Percentiles rank a stretch among this genome's conserved stretches.
Evolutionary conservation across 2,113 vertebrate species (phyloP).

Genomic region (Antechinus stuartii): DNA sequence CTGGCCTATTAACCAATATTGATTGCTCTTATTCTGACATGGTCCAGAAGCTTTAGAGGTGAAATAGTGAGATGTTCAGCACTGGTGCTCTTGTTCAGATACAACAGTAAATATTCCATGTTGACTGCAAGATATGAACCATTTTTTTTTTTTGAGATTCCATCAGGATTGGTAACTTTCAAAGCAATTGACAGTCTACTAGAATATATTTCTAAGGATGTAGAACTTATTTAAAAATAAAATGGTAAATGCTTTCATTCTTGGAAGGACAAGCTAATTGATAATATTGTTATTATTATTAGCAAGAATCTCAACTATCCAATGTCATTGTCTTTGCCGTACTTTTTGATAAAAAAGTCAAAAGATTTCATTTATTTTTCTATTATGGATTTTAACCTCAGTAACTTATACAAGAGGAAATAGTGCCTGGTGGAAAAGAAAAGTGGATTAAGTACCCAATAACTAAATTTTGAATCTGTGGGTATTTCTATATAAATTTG

Average conservation of each 20-base stretch:
- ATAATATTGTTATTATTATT: not conserved
- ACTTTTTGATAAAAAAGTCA: not conserved
- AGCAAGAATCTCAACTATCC: not conserved
- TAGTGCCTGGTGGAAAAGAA: not conserved
- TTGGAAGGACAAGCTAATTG: not conserved
- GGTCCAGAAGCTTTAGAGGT: slow-evolving; percentile 78
- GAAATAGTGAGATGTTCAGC: slow-evolving; percentile 71
- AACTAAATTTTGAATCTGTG: not conserved
- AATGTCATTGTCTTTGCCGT: not conserved
- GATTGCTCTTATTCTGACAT: slow-evolving; percentile 81
- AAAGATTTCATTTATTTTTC: not conserved
- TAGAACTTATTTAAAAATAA: not conserved
- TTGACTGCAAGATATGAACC: not conserved
- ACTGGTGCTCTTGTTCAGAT: slow-evolving; percentile 58
- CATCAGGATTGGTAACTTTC: not conserved
- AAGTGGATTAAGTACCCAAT: not conserved
- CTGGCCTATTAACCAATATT: slow-evolving; percentile 85
- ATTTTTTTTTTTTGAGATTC: slow-evolving; percentile 14
- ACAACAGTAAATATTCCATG: slow-evolving; percentile 56
- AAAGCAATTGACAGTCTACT: slow-evolving; percentile 8
- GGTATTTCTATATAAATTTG: not conserved
- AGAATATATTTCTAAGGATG: not conserved
- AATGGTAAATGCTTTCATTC: not conserved
- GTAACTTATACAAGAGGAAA: not conserved
- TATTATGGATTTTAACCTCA: not conserved